Conservation (phyloP, 1,140 invertebrate species). For the Aleiodes sp. region DNA sequence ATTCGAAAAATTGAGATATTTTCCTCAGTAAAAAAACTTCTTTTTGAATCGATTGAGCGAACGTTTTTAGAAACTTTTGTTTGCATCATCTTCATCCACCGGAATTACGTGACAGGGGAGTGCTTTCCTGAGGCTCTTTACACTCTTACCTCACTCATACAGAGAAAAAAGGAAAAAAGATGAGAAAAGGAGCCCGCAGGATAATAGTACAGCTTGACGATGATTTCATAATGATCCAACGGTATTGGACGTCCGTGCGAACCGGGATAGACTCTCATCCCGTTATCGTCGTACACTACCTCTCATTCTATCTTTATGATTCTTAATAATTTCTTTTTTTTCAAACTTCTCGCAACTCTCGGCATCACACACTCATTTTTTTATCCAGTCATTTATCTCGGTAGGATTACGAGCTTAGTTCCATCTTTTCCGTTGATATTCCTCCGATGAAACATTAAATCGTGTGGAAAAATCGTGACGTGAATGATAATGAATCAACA, state of each 20-base stretch:
- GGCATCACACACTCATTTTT: neutral
- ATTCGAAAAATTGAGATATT: too few species aligned
- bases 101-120: constrained; percentile 21
- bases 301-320: neutral
- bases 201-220: constrained; percentile 24
- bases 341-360: neutral
- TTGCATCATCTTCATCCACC: too few species aligned
- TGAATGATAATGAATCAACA: too few species aligned
- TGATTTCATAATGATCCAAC: constrained; percentile 43
- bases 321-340: neutral
- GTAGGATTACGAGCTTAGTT: neutral
- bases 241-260: constrained; percentile 39
- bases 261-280: constrained; percentile 37
- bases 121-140: constrained; percentile 29
- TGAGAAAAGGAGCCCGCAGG: neutral
- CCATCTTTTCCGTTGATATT: too few species aligned
- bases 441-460: too few species aligned
- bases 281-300: constrained; percentile 38
- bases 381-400: too few species aligned
- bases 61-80: too few species aligned
- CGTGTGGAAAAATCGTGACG: too few species aligned
- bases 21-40: too few species aligned
- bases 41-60: too few species aligned
- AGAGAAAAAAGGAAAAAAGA: neutral
- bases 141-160: constrained; percentile 4